These are phyloP conservation scores for Carterocephalus palaemon DNA, from an alignment of 2,888 invertebrate genomes.

Conservation along the genomic window DNA sequence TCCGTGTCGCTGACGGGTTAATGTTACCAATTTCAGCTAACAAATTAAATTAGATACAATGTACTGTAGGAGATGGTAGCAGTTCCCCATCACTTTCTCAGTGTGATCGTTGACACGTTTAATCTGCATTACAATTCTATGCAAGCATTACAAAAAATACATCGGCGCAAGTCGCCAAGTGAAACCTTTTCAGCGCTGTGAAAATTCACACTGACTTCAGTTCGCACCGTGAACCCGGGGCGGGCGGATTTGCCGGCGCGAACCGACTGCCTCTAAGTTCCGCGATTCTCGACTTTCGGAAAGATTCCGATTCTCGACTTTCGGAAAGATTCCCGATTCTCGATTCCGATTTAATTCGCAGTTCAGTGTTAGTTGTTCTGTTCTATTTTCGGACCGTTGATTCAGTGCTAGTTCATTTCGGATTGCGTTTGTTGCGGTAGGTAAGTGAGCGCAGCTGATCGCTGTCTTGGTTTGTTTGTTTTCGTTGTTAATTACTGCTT, in stretches of 20 bases:
- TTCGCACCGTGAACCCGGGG: conserved; percentile 48
- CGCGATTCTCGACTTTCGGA: no score
- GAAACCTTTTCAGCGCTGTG: conserved; percentile 46
- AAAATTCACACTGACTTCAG: conserved; percentile 58
- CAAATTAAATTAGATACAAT: no score
- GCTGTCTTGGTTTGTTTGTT: background rate
- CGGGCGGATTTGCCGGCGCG: conserved; percentile 47
- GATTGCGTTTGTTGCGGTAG: conserved; percentile 13
- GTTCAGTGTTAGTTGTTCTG: conserved; percentile 13
- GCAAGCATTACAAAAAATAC: no score
- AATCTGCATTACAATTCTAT: no score
- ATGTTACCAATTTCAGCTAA: no score
- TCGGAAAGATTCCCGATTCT: no score
- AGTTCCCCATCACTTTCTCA: no score
- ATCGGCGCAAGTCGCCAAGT: conserved; percentile 36
- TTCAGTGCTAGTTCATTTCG: conserved; percentile 8
- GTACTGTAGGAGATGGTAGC: no score
- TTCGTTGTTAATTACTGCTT: background rate
- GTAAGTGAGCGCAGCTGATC: conserved; percentile 8
- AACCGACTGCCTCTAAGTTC: conserved; percentile 6
- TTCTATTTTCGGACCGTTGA: conserved; percentile 11
- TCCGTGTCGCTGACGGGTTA: no score
- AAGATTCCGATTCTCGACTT: no score
- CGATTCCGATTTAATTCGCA: conserved; percentile 2
- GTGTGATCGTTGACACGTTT: no score